Conservation (phyloP, 2,797 vertebrate genomes). For the Botia kubotai region DNA sequence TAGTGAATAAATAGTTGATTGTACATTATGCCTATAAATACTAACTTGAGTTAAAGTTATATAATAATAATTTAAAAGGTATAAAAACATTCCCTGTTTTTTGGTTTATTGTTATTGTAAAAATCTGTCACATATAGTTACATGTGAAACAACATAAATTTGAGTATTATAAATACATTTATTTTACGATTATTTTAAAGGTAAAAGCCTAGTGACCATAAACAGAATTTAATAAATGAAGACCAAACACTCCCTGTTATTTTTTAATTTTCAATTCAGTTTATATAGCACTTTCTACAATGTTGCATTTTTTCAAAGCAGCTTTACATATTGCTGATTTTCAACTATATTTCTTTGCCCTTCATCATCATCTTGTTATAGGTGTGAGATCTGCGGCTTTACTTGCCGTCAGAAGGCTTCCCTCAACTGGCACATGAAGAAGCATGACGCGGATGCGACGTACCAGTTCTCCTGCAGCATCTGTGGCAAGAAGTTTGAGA, state of each 20-base stretch:
- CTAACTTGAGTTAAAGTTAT: too few relatives aligned
- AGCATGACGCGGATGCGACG: constrained; percentile 92
- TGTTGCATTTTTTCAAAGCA: not conserved
- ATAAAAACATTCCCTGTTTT: too few relatives aligned
- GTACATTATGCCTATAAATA: not conserved
- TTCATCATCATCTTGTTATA: constrained; percentile 61
- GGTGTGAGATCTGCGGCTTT: constrained; percentile 98
- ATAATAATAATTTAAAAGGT: too few relatives aligned
- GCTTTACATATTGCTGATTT: too few relatives aligned
- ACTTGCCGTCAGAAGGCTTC: constrained; percentile 98
- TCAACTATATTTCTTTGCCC: not conserved
- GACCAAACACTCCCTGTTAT: too few relatives aligned
- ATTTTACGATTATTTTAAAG: too few relatives aligned
- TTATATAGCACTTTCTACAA: too few relatives aligned
- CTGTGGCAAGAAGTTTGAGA: constrained; percentile 98
- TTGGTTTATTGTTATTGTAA: too few relatives aligned
- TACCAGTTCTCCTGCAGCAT: constrained; percentile 98
- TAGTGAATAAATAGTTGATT: not conserved
- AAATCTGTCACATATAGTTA: too few relatives aligned
- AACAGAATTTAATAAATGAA: not conserved
- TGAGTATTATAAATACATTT: too few relatives aligned
- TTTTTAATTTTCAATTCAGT: too few relatives aligned
- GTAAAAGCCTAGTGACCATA: not conserved
- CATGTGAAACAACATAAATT: too few relatives aligned
- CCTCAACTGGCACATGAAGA: constrained; percentile 99